phyloP scores from a whole-genome alignment of 2,888 invertebrate species.

The Nephrocerus scutellatus region DNA sequence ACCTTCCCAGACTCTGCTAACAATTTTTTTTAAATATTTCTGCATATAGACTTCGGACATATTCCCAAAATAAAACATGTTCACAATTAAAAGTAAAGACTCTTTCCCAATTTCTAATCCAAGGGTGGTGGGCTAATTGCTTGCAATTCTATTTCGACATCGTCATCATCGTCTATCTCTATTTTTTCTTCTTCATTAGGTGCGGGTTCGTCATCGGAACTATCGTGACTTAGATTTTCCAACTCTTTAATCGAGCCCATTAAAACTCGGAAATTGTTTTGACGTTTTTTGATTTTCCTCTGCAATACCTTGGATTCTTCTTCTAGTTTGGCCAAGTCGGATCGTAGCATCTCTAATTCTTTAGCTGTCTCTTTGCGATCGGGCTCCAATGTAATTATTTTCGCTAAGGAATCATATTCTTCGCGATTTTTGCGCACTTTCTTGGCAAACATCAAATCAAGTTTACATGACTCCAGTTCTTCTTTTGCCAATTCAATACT shows the following conservation, averaged over 20 bases:
- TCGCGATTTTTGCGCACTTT: conserved; percentile 76
- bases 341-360: conserved; percentile 58
- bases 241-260: conserved; percentile 76
- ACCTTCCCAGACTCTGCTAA: too few species aligned
- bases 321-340: conserved; percentile 61
- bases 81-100: too few species aligned
- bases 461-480: conserved; percentile 73
- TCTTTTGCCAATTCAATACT: conserved; percentile 69
- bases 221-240: conserved; percentile 66
- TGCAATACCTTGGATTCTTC: conserved; percentile 63
- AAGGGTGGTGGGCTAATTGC: conserved; percentile 19
- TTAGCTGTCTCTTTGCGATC: conserved; percentile 70
- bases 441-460: conserved; percentile 69
- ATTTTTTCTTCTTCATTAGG: conserved; percentile 46
- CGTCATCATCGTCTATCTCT: conserved; percentile 47
- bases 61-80: too few species aligned
- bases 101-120: too few species aligned
- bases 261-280: conserved; percentile 80
- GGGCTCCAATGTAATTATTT: conserved; percentile 79
- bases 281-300: conserved; percentile 65
- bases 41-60: too few species aligned
- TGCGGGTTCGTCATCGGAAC: too few species aligned
- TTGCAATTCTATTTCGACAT: conserved; percentile 25
- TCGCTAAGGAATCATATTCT: conserved; percentile 84
- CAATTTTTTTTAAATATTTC: too few species aligned